Evolutionary conservation across 2,797 vertebrate genomes (phyloP).

Genomic region (Enteromius thamalakanensis): DNA sequence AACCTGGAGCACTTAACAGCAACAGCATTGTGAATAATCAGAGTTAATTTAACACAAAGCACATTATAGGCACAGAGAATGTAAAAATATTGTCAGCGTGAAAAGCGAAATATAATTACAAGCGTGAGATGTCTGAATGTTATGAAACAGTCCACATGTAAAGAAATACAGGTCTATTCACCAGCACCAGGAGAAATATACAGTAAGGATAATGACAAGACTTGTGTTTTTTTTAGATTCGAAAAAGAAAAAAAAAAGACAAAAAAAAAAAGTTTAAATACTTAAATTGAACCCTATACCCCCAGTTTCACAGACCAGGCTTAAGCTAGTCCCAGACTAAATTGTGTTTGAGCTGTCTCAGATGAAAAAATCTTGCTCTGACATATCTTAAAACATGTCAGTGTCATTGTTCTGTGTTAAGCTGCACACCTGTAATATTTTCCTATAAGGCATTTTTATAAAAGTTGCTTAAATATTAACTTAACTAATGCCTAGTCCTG

Average conservation of each 20-base stretch:
- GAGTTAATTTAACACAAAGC: conserved; percentile 7
- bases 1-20: background rate
- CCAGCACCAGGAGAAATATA: background rate
- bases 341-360: no score
- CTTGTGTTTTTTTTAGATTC: background rate
- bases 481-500: no score
- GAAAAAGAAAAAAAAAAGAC: no score
- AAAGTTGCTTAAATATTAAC: no score
- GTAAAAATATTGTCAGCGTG: background rate
- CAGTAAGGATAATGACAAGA: background rate
- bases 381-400: no score
- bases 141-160: background rate
- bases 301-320: no score
- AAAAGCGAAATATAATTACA: background rate
- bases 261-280: no score
- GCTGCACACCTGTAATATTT: no score
- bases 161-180: background rate
- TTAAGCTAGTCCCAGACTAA: no score
- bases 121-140: background rate
- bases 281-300: background rate
- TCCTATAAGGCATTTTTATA: no score
- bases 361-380: no score
- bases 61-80: background rate
- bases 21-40: background rate
- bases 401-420: no score